Percentiles rank a stretch among this genome's conserved stretches.
Conservation (phyloP, 2,797 vertebrate species). For the Coregonus ussuriensis region DNA sequence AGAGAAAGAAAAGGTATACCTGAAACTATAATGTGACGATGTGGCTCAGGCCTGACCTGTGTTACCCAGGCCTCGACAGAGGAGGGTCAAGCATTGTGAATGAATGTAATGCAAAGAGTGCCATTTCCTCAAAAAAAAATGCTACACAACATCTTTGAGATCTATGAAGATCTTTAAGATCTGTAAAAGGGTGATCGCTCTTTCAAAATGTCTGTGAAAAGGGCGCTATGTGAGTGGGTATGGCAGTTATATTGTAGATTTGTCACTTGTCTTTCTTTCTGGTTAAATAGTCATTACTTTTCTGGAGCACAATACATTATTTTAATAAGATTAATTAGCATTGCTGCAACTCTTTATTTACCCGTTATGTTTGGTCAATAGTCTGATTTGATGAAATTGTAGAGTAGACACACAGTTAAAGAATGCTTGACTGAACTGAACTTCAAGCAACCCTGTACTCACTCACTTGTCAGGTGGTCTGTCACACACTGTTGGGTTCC, state of each 20-base stretch:
- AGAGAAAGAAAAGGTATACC: slow-evolving; percentile 32
- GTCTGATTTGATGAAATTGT: slow-evolving; percentile 5
- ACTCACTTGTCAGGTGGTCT: background rate
- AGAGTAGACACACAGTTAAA: background rate
- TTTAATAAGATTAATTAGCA: slow-evolving; percentile 79
- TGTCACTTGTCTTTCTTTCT: slow-evolving; percentile 85
- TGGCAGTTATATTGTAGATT: slow-evolving; percentile 82
- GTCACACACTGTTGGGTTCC: background rate
- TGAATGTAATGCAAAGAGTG: slow-evolving; percentile 77
- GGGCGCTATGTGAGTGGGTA: slow-evolving; percentile 68
- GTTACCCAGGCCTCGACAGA: slow-evolving; percentile 12
- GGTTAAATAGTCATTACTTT: slow-evolving; percentile 85
- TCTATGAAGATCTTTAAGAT: slow-evolving; percentile 53
- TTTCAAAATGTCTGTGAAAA: slow-evolving; percentile 60
- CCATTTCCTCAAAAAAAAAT: slow-evolving; percentile 70
- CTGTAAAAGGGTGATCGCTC: slow-evolving; percentile 56
- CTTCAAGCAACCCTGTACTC: background rate
- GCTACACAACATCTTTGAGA: slow-evolving; percentile 55
- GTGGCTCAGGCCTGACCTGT: slow-evolving; percentile 32
- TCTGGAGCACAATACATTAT: slow-evolving; percentile 86
- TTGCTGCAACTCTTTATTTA: slow-evolving; percentile 41
- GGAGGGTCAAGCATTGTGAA: slow-evolving; percentile 60
- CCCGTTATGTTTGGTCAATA: slow-evolving; percentile 34
- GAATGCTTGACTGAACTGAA: background rate
- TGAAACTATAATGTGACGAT: slow-evolving; percentile 27